A percentile compares a stretch with the other conserved stretches of the same genome.
phyloP scores from a whole-genome alignment of 1,140 invertebrate genomes.

The Plodia interpunctella region DNA sequence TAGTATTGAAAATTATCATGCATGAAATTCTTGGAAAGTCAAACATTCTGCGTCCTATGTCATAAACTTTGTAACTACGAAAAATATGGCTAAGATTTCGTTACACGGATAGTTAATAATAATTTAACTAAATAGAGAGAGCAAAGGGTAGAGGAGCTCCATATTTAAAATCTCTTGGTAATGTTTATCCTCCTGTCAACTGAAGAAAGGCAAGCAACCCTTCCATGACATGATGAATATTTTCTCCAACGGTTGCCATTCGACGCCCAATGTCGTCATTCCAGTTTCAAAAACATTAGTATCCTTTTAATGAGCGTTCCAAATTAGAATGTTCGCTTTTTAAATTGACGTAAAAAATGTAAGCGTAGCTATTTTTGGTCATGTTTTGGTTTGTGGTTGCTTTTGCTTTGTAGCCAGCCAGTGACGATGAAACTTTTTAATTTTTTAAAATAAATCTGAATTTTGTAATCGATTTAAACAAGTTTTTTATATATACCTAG shows the following conservation, averaged over 20 bases:
- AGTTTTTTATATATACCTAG: no score
- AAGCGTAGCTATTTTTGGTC: slow-evolving; percentile 19
- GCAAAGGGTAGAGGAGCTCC: neutral
- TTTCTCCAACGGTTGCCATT: slow-evolving; percentile 37
- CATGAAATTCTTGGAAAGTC: no score
- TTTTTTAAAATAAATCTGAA: no score
- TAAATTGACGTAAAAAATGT: slow-evolving; percentile 40
- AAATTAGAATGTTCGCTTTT: slow-evolving; percentile 50
- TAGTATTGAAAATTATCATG: no score
- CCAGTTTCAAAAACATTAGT: slow-evolving; percentile 41
- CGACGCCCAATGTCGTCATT: slow-evolving; percentile 41
- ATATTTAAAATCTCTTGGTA: slow-evolving; percentile 25
- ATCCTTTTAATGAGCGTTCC: slow-evolving; percentile 57
- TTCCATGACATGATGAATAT: slow-evolving; percentile 57
- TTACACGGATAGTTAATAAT: no score
- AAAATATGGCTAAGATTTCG: no score
- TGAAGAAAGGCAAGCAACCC: slow-evolving; percentile 40
- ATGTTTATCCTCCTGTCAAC: slow-evolving; percentile 26
- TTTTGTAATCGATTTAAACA: no score
- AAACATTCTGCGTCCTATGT: no score
- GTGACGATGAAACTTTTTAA: neutral
- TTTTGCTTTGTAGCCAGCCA: neutral
- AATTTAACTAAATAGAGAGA: no score
- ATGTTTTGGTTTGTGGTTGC: neutral
- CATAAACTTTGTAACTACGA: no score